phyloP scores from a whole-genome alignment of 2,888 invertebrate species.

The Pristionchus japonicus region DNA sequence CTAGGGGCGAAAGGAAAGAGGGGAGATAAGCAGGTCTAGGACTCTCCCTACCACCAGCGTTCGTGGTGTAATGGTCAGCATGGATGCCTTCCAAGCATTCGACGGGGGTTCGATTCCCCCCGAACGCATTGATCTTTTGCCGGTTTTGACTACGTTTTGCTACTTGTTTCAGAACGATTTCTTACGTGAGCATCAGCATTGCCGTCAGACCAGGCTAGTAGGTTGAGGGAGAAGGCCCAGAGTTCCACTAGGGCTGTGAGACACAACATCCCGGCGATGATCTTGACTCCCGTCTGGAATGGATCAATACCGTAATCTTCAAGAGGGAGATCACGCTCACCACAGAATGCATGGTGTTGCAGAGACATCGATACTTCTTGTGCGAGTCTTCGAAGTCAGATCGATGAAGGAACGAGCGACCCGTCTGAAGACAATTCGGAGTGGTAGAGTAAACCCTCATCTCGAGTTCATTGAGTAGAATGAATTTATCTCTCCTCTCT shows the following conservation, averaged over 20 bases:
- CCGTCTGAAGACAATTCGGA: not conserved
- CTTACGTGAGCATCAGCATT: not conserved
- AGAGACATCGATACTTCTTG: conserved; percentile 30
- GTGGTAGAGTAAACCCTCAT: not conserved
- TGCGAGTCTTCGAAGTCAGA: not conserved
- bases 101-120: conserved; percentile 59
- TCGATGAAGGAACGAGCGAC: not conserved
- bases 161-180: not conserved
- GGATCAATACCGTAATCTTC: not conserved
- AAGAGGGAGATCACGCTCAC: not conserved
- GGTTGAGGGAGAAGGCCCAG: conserved; percentile 58
- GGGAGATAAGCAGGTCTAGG: not conserved
- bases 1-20: not conserved
- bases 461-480: no score
- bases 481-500: no score
- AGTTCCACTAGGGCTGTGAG: conserved; percentile 66
- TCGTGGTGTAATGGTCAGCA: conserved; percentile 59
- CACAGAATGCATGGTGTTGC: not conserved
- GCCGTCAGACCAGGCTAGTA: not conserved
- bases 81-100: conserved; percentile 62
- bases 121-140: conserved; percentile 51
- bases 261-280: conserved; percentile 65
- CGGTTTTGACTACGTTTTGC: not conserved
- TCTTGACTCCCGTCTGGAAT: conserved; percentile 64
- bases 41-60: conserved; percentile 16